These are phyloP conservation scores for Trialeurodes vaporariorum DNA, from an alignment of 1,140 invertebrate species.

Conservation along the genomic window DNA sequence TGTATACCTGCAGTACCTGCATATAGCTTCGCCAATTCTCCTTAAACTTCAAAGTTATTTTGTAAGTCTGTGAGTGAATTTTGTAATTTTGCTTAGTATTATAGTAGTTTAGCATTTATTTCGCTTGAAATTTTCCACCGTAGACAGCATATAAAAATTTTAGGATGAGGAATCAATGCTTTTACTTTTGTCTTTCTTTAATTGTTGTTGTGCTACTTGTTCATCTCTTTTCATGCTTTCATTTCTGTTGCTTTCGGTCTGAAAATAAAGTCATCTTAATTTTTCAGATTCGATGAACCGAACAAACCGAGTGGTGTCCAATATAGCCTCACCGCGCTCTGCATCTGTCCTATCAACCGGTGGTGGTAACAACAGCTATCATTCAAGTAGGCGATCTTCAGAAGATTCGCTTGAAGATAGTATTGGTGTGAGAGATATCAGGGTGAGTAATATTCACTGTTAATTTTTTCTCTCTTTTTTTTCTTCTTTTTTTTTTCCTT, in stretches of 20 bases:
- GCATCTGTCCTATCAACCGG: slow-evolving; percentile 7
- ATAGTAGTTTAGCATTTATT: too few relatives aligned
- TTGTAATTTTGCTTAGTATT: too few relatives aligned
- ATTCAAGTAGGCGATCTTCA: slow-evolving; percentile 50
- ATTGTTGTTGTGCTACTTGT: background rate
- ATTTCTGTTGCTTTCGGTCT: background rate
- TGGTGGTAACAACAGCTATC: slow-evolving; percentile 12
- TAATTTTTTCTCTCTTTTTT: too few relatives aligned
- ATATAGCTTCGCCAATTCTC: too few relatives aligned
- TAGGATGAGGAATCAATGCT: too few relatives aligned
- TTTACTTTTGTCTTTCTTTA: too few relatives aligned
- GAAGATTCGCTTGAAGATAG: slow-evolving; percentile 78
- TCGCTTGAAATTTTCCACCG: too few relatives aligned
- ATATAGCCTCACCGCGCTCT: slow-evolving; percentile 1
- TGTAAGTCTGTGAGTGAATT: too few relatives aligned
- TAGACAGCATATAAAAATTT: too few relatives aligned
- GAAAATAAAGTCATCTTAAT: background rate
- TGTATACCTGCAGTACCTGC: too few relatives aligned
- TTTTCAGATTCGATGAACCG: slow-evolving; percentile 36
- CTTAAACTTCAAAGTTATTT: too few relatives aligned
- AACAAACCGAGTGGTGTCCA: slow-evolving; percentile 36
- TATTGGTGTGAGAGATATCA: slow-evolving; percentile 59
- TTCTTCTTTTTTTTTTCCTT: too few relatives aligned
- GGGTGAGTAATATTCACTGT: slow-evolving; percentile 48
- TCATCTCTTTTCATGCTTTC: background rate